These are phyloP conservation scores for Protonemura montana DNA, from an alignment of 2,888 invertebrate genomes.

Conservation along the genomic window DNA sequence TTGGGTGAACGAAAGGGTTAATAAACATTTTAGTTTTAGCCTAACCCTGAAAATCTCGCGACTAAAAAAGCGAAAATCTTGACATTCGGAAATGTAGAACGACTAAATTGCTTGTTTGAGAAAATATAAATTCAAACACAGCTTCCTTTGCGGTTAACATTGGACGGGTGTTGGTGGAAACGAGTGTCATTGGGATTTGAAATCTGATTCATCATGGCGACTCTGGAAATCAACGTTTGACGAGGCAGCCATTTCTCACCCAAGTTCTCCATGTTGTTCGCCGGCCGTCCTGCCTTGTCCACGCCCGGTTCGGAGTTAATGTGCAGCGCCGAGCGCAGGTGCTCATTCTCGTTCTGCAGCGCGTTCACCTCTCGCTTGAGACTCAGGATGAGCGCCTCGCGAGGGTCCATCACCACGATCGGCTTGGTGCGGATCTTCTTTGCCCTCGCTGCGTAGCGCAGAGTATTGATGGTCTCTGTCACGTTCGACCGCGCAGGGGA, in stretches of 20 bases:
- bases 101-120: too few relatives aligned
- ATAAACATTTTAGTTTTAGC: too few relatives aligned
- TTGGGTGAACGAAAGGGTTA: too few relatives aligned
- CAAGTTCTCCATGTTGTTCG: slow-evolving; percentile 50
- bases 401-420: slow-evolving; percentile 92
- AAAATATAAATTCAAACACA: too few relatives aligned
- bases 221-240: too few relatives aligned
- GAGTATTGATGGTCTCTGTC: slow-evolving; percentile 87
- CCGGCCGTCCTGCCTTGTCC: slow-evolving; percentile 50
- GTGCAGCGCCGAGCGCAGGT: slow-evolving; percentile 78
- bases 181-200: too few relatives aligned
- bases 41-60: too few relatives aligned
- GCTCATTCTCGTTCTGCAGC: slow-evolving; percentile 87
- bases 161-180: too few relatives aligned
- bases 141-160: too few relatives aligned
- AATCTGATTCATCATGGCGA: slow-evolving; percentile 33
- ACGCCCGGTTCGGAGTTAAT: slow-evolving; percentile 63
- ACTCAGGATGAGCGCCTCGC: slow-evolving; percentile 89
- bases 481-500: slow-evolving; percentile 88
- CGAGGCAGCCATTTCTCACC: not conserved
- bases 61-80: too few relatives aligned
- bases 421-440: slow-evolving; percentile 94
- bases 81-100: too few relatives aligned
- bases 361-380: slow-evolving; percentile 87
- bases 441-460: slow-evolving; percentile 90